Evolutionary conservation across 2,888 invertebrate species (phyloP).

Genomic region (Panorpa germanica): DNA sequence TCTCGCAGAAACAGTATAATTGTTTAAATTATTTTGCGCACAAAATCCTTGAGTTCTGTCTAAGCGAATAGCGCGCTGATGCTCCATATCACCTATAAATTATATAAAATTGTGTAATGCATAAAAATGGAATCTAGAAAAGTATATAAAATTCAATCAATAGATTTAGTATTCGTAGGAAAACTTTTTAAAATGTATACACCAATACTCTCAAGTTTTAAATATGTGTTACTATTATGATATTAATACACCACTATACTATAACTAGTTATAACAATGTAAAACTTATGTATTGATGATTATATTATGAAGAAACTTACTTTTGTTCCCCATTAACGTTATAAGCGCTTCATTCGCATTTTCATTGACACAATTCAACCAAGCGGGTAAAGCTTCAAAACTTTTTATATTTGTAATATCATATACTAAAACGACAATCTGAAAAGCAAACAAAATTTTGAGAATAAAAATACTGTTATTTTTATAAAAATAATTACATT

Average conservation of each 20-base stretch:
- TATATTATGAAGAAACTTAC: too few species aligned
- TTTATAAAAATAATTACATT: neutral
- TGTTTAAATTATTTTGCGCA: conserved; percentile 37
- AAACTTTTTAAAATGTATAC: too few species aligned
- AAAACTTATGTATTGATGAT: too few species aligned
- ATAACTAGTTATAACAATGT: too few species aligned
- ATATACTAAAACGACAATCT: conserved; percentile 65
- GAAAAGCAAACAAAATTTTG: conserved; percentile 16
- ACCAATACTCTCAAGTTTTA: too few species aligned
- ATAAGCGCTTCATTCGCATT: conserved; percentile 31
- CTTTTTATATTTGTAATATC: conserved; percentile 66
- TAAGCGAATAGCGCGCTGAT: conserved; percentile 44
- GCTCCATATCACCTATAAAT: conserved; percentile 58
- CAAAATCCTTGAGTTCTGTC: conserved; percentile 44
- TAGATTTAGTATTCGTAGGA: too few species aligned
- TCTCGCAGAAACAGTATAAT: conserved; percentile 46
- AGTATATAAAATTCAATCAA: too few species aligned
- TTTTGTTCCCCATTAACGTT: conserved; percentile 49
- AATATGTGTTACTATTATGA: too few species aligned
- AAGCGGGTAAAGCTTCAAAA: conserved; percentile 55
- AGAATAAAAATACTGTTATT: neutral
- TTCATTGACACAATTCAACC: conserved; percentile 39
- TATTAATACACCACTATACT: too few species aligned
- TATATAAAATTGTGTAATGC: too few species aligned
- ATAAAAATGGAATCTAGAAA: too few species aligned